Conservation (phyloP, 2,888 invertebrate species). For the Molanna angustata region DNA sequence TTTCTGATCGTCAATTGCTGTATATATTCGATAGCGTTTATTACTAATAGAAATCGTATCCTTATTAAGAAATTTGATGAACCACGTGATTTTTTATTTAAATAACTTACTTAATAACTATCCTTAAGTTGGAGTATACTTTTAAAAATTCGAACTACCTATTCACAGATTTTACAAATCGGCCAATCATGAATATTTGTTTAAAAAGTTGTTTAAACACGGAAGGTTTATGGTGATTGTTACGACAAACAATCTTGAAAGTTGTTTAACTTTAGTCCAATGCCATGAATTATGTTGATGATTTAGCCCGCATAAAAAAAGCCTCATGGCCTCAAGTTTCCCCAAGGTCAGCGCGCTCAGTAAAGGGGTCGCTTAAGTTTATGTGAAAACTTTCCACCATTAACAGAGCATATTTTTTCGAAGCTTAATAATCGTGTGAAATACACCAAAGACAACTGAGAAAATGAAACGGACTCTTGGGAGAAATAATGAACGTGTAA, state of each 20-base stretch:
- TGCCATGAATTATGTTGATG: constrained; percentile 19
- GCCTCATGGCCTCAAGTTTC: not conserved
- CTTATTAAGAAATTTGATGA: too few relatives aligned
- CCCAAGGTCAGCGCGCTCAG: constrained; percentile 16
- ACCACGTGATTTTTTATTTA: too few relatives aligned
- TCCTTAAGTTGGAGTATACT: too few relatives aligned
- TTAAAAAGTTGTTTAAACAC: not conserved
- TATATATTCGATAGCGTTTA: too few relatives aligned
- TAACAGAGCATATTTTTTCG: constrained; percentile 18
- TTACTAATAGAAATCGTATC: too few relatives aligned
- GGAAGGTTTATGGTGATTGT: constrained; percentile 15
- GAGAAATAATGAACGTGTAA: constrained; percentile 31
- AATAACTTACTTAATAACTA: too few relatives aligned
- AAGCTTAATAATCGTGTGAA: constrained; percentile 11
- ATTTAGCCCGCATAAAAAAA: constrained; percentile 17
- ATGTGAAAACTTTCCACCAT: constrained; percentile 18
- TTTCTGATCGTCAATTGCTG: too few relatives aligned
- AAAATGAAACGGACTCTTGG: constrained; percentile 28
- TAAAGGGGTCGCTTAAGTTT: constrained; percentile 19
- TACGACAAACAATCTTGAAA: constrained; percentile 11
- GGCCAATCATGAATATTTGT: too few relatives aligned
- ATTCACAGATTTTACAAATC: too few relatives aligned
- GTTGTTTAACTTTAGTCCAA: constrained; percentile 13
- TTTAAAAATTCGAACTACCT: too few relatives aligned
- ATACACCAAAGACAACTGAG: constrained; percentile 18